Percentiles rank a stretch among this genome's conserved stretches.
phyloP scores from a whole-genome alignment of 1,140 invertebrate species.

The Conopomorpha cramerella region DNA sequence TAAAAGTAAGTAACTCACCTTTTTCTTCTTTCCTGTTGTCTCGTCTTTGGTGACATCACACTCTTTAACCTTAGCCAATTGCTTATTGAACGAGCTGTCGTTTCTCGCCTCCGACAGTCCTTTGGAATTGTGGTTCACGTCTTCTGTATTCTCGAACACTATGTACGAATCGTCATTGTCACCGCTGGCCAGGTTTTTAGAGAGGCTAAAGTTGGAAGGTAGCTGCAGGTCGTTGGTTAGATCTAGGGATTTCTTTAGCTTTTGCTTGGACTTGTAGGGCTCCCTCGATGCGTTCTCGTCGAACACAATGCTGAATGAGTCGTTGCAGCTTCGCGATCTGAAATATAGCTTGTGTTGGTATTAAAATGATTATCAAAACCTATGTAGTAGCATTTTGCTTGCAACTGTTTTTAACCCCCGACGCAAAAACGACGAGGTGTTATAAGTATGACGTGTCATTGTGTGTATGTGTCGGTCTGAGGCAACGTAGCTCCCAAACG shows the following conservation, averaged over 20 bases:
- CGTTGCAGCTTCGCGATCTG: conserved; percentile 50
- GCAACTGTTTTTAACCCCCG: no score
- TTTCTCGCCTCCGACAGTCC: conserved; percentile 11
- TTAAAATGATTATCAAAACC: no score
- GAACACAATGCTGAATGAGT: conserved; percentile 47
- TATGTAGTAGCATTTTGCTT: no score
- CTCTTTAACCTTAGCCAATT: conserved; percentile 27
- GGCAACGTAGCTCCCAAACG: no score
- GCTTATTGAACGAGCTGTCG: conserved; percentile 18
- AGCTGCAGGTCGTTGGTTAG: conserved; percentile 5
- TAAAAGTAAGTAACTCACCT: no score
- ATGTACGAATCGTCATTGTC: conserved; percentile 63
- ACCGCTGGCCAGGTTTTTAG: conserved; percentile 2
- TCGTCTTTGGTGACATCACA: conserved; percentile 14
- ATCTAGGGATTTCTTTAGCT: conserved; percentile 6
- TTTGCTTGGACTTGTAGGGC: neutral
- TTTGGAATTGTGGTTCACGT: conserved; percentile 8
- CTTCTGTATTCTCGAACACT: conserved; percentile 57
- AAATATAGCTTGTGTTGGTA: no score
- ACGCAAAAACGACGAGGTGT: no score
- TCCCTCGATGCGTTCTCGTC: conserved; percentile 25
- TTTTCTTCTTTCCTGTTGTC: conserved; percentile 23
- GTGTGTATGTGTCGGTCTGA: no score
- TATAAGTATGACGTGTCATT: no score
- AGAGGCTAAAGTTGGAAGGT: conserved; percentile 6